Evolutionary conservation across 2,888 invertebrate species (phyloP).

Genomic region (Periphyllus acericola): DNA sequence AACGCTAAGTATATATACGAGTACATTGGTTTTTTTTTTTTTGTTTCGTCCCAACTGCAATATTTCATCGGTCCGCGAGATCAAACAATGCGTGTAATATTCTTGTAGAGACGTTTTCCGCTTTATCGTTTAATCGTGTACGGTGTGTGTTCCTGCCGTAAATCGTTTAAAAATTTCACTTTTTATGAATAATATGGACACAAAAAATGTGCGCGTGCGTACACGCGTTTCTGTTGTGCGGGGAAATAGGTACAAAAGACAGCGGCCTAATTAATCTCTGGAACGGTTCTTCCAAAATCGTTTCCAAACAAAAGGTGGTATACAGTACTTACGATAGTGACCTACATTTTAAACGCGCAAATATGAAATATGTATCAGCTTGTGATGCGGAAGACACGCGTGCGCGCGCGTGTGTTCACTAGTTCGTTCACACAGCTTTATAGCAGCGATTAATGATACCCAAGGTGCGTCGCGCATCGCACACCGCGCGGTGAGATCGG

Average conservation of each 20-base stretch:
- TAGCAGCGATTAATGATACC: slow-evolving; percentile 6
- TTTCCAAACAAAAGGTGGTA: slow-evolving; percentile 8
- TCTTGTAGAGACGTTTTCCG: neutral
- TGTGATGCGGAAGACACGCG: slow-evolving; percentile 29
- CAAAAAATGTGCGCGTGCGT: neutral
- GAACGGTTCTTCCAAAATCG: neutral
- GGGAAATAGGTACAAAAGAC: slow-evolving; percentile 17
- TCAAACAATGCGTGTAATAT: neutral
- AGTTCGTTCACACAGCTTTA: neutral
- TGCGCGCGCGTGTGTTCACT: no score
- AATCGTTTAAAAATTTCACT: slow-evolving; percentile 23
- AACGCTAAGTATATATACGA: neutral
- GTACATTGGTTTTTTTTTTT: neutral
- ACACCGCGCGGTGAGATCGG: neutral
- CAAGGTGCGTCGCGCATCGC: neutral
- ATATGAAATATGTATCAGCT: slow-evolving; percentile 16
- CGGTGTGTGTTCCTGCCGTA: neutral
- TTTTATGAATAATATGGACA: neutral
- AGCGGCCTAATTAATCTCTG: slow-evolving; percentile 24
- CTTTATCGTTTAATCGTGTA: neutral
- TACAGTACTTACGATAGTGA: neutral
- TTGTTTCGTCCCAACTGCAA: neutral
- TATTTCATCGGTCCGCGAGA: neutral
- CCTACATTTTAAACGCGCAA: slow-evolving; percentile 28
- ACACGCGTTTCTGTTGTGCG: neutral